Conservation (phyloP, 2,113 vertebrate species). For the Ictidomys tridecemlineatus region DNA sequence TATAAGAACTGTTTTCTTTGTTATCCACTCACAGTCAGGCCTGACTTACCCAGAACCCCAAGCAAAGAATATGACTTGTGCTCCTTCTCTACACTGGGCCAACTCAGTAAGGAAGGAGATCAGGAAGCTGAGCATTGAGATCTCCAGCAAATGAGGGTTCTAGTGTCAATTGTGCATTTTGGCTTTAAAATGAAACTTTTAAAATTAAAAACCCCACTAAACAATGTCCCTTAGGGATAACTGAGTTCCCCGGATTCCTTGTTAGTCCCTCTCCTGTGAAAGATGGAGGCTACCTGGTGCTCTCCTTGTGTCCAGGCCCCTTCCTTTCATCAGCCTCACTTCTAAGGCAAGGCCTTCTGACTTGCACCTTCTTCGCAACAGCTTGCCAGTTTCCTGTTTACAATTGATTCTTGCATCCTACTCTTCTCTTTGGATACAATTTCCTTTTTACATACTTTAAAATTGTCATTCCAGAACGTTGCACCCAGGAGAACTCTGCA, state of each 20-base stretch:
- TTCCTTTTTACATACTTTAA: background rate
- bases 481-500: background rate
- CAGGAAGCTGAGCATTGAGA: background rate
- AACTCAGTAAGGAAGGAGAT: background rate
- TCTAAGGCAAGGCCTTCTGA: background rate
- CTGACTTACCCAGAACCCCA: background rate
- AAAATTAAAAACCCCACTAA: background rate
- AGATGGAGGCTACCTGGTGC: background rate
- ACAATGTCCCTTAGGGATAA: background rate
- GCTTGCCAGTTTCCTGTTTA: background rate
- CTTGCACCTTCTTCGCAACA: background rate
- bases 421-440: background rate
- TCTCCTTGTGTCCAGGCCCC: too few species aligned
- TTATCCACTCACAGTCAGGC: background rate
- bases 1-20: background rate
- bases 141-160: background rate
- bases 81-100: background rate
- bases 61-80: background rate
- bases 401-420: background rate
- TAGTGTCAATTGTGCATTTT: background rate
- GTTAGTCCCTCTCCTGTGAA: background rate
- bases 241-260: background rate
- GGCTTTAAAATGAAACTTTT: background rate
- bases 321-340: background rate
- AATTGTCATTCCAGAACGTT: background rate